Evolutionary conservation across 2,113 vertebrate genomes (phyloP).

Genomic region (Megaptera novaeangliae): DNA sequence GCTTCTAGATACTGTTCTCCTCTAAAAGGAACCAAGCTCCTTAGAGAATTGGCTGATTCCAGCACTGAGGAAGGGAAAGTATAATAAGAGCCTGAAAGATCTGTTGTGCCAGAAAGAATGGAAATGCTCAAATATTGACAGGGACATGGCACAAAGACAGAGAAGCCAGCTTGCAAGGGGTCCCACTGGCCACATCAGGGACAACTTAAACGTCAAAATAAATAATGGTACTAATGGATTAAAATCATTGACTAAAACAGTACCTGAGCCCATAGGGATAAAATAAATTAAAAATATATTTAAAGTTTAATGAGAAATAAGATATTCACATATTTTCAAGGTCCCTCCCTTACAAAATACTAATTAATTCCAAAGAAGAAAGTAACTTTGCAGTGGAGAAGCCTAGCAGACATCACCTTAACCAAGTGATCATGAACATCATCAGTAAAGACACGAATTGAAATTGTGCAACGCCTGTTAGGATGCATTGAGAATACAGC

Average conservation of each 20-base stretch:
- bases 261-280: not conserved
- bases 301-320: not conserved
- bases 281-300: not conserved
- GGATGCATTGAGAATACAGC: not conserved
- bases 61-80: not conserved
- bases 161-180: not conserved
- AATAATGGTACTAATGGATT: not conserved
- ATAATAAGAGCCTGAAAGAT: not conserved
- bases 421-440: not conserved
- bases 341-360: not conserved
- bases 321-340: not conserved
- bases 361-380: constrained; percentile 2
- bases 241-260: not conserved
- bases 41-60: not conserved
- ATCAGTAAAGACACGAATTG: not conserved
- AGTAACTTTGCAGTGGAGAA: not conserved
- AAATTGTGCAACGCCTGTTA: not conserved
- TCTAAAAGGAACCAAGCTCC: not conserved
- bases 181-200: not conserved
- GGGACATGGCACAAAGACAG: not conserved
- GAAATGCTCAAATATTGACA: not conserved
- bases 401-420: not conserved
- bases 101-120: not conserved
- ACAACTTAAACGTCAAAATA: not conserved
- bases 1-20: not conserved